Evolutionary conservation across 2,113 vertebrate species (phyloP), one percentile per base, ranked within the genome.

Genomic region (Actinemys pallida): DNA sequence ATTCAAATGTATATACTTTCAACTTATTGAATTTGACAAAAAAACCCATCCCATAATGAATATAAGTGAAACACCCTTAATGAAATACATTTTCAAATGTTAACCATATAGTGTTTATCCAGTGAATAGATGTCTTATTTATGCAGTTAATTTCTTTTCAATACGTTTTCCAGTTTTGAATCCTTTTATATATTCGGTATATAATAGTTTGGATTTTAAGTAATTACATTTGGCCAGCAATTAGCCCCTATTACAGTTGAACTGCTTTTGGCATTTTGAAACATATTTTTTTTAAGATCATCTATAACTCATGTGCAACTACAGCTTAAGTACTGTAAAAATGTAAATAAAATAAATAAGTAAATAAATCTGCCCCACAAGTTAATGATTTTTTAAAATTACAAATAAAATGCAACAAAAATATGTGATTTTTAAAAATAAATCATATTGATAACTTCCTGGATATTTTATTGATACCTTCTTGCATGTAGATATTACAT

Each of bases 81-180:
- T 29, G 8, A 42, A 78, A 54, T 13, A 57, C 53, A 31, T 82
- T 85, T 2, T 2, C 4, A 4, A 6, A n/a, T 31, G 42, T 1
- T 82, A 69, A 22, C 1, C 59, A 69, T n/a, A 4, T 59, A 59
- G 80, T 20, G 7, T 80, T 39, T 17, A 19, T 54, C 20, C 72
- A 16, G 13, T 1, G 2, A 7, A 3, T 13, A 47, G 39, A 14
- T 49, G 86, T n/a, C 62, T 45, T 1, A 1, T 29, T 10, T 4
- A 35, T 29, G 25, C 89, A 9, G 86, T 8, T 7, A 35, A 1
- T 50, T 42, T 14, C 88, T 1, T 69, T 69, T n/a, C 62, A n/a
- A 25, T 9, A 49, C 12, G 27, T 47, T 62, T 5, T 29, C 9
- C 50, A 50, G 8, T n/a, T 52, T 39, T 1, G 29, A 35, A 56